Conservation (phyloP, 1,140 invertebrate species). For the Mylabris phalerata region DNA sequence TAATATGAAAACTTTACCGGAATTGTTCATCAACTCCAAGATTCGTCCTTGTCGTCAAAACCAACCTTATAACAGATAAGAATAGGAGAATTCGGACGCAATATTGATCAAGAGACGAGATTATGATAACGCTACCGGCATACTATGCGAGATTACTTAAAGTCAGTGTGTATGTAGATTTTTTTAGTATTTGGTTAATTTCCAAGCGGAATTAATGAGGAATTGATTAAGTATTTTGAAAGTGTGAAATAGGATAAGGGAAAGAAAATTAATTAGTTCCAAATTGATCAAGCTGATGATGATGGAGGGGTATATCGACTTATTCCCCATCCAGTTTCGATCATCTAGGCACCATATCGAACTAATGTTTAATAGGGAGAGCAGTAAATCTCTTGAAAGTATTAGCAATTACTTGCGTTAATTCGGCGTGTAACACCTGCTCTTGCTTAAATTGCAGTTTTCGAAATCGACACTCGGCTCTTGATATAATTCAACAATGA, state of each 20-base stretch:
- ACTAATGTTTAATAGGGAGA: slow-evolving; percentile 33
- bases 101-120: slow-evolving; percentile 7
- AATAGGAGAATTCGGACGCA: slow-evolving; percentile 3
- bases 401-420: slow-evolving; percentile 42
- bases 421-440: slow-evolving; percentile 39
- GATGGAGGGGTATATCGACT: no score
- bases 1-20: slow-evolving; percentile 8
- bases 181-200: no score
- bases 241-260: no score
- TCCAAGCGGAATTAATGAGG: no score
- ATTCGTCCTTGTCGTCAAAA: no score
- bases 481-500: no score
- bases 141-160: neutral
- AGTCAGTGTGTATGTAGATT: no score
- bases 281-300: no score
- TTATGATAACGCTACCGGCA: neutral
- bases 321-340: no score
- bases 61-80: neutral
- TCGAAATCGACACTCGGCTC: slow-evolving; percentile 15
- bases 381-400: slow-evolving; percentile 38
- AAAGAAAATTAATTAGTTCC: no score
- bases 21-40: neutral
- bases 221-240: no score
- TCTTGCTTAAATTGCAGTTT: slow-evolving; percentile 31
- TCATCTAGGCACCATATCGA: slow-evolving; percentile 26